Evolutionary conservation across 2,888 invertebrate species (phyloP).

Genomic region (Phyllotreta cruciferae): DNA sequence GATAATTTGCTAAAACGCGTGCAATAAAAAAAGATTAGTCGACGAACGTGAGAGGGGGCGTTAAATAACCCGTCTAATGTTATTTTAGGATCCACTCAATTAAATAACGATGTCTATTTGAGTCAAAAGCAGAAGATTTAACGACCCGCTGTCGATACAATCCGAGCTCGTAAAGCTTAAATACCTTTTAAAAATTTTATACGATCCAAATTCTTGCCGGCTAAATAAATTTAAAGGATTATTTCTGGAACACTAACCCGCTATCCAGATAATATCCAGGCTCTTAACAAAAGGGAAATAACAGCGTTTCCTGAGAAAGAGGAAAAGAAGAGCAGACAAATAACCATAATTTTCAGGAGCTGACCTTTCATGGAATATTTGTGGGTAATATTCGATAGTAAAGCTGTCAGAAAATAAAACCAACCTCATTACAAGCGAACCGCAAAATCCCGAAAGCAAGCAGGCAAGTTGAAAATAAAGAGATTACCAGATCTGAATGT

Average conservation of each 20-base stretch:
- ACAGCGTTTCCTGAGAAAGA: conserved; percentile 13
- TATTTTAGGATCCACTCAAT: too few species aligned
- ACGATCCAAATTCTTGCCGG: conserved; percentile 1
- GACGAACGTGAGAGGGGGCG: background rate
- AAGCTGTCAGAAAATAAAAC: conserved; percentile 25
- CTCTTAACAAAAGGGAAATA: conserved; percentile 20
- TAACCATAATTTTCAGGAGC: conserved; percentile 20
- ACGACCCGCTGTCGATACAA: conserved; percentile 2
- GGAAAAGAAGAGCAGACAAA: conserved; percentile 22
- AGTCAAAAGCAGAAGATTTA: background rate
- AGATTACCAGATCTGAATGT: conserved; percentile 18
- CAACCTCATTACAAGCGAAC: conserved; percentile 25
- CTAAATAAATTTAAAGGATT: conserved; percentile 16
- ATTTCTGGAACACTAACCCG: conserved; percentile 17
- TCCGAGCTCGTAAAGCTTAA: conserved; percentile 6
- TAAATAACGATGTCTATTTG: too few species aligned
- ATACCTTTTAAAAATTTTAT: conserved; percentile 15
- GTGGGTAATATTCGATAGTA: conserved; percentile 25
- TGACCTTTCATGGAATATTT: conserved; percentile 29
- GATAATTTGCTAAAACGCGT: conserved; percentile 13
- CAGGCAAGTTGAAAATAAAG: conserved; percentile 22
- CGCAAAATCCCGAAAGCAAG: conserved; percentile 18
- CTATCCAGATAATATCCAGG: conserved; percentile 8
- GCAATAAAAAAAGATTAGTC: conserved; percentile 16
- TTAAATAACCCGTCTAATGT: too few species aligned